A percentile compares a stretch with the other conserved stretches of the same genome.
phyloP scores from a whole-genome alignment of 2,888 invertebrate genomes.

The Oxycera nigricornis region DNA sequence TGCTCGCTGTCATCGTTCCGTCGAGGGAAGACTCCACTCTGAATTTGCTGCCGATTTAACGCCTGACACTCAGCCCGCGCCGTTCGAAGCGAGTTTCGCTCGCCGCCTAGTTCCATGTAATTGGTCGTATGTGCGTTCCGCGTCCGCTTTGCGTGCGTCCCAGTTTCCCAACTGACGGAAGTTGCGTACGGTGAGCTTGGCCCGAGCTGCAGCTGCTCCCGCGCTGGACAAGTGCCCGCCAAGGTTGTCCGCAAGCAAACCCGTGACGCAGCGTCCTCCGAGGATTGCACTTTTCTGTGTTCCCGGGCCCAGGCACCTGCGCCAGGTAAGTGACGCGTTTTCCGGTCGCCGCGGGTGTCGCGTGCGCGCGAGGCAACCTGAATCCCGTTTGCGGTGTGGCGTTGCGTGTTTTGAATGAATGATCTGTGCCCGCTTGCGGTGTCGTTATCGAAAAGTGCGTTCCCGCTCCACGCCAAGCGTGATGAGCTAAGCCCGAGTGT shows the following conservation, averaged over 20 bases:
- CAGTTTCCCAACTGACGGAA: conserved; percentile 6
- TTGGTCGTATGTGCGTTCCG: conserved; percentile 11
- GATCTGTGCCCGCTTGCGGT: neutral
- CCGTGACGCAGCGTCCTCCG: neutral
- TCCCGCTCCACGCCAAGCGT: neutral
- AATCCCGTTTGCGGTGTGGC: neutral
- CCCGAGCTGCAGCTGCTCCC: neutral
- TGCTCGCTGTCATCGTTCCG: conserved; percentile 1
- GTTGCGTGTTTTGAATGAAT: neutral
- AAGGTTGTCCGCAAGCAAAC: neutral
- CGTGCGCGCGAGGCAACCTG: neutral
- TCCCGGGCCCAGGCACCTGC: neutral
- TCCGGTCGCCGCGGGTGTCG: neutral
- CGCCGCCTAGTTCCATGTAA: conserved; percentile 16
- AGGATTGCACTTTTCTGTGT: neutral
- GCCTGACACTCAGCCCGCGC: neutral
- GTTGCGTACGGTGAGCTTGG: neutral
- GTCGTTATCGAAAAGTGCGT: neutral
- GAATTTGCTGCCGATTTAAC: conserved; percentile 1
- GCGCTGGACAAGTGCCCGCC: neutral
- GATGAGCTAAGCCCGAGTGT: neutral
- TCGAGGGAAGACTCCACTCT: conserved; percentile 15
- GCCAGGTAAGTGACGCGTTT: neutral
- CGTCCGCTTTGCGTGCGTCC: conserved; percentile 11
- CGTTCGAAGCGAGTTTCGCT: conserved; percentile 21